These are phyloP conservation scores for Clarias gariepinus DNA, from an alignment of 2,113 vertebrate species.

Conservation along the genomic window DNA sequence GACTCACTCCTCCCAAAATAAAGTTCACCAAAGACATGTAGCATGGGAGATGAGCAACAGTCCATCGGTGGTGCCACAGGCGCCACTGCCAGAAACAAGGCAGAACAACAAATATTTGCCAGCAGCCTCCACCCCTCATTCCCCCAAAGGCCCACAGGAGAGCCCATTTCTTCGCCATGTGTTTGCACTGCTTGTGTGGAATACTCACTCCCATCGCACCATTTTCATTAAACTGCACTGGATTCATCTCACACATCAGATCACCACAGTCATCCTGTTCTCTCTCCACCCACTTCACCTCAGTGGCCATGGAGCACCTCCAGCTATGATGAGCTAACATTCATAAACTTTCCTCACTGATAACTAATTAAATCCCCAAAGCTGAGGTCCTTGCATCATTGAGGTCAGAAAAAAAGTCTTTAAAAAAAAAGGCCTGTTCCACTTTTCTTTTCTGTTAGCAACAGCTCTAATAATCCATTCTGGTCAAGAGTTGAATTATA, in stretches of 20 bases:
- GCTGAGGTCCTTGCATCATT: constrained; percentile 26
- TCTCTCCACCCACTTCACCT: constrained; percentile 20
- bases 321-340: constrained; percentile 58
- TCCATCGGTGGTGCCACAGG: constrained; percentile 23
- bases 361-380: constrained; percentile 38
- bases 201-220: constrained; percentile 44
- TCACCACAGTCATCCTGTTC: constrained; percentile 3
- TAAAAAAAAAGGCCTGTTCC: constrained; percentile 10
- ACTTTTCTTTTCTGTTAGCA: constrained; percentile 58
- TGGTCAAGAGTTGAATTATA: constrained; percentile 60
- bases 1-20: constrained; percentile 34
- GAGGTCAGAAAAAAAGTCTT: constrained; percentile 12
- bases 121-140: constrained; percentile 9
- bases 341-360: constrained; percentile 52
- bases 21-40: constrained; percentile 43
- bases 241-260: constrained; percentile 62
- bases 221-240: constrained; percentile 60
- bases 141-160: constrained; percentile 37
- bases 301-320: background rate
- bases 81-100: constrained; percentile 21
- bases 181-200: constrained; percentile 44
- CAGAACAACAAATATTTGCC: constrained; percentile 54
- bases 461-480: constrained; percentile 60
- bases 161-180: constrained; percentile 33
- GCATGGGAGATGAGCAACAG: constrained; percentile 41